Conservation (phyloP, 2,797 vertebrate species). For the Zalophus californianus region DNA sequence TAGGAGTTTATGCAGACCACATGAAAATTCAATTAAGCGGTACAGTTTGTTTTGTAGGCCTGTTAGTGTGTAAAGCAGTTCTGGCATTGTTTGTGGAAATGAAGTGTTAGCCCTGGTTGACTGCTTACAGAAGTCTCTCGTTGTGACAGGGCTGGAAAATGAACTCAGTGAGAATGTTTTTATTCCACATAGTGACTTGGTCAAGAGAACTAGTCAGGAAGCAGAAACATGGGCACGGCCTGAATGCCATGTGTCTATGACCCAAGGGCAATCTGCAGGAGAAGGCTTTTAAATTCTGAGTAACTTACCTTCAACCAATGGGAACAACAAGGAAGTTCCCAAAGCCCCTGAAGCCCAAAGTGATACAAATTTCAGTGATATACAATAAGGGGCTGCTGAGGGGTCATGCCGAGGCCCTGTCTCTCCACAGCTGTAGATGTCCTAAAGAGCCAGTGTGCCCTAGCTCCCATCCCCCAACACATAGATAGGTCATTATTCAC, state of each 20-base stretch:
- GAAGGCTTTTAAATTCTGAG: conserved; percentile 89
- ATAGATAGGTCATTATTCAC: not conserved
- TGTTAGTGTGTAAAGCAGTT: not conserved
- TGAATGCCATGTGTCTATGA: conserved; percentile 91
- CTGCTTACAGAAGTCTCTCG: conserved; percentile 89
- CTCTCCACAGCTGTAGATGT: conserved; percentile 74
- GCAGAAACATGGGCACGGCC: conserved; percentile 91
- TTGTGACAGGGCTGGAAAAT: conserved; percentile 93
- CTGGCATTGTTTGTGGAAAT: not conserved
- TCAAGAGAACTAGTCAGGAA: conserved; percentile 88
- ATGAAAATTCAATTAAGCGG: conserved; percentile 49
- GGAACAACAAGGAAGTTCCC: conserved; percentile 86
- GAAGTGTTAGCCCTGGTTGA: conserved; percentile 5
- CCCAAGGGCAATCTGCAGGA: conserved; percentile 84
- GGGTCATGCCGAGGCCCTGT: conserved; percentile 54
- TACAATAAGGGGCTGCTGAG: conserved; percentile 80
- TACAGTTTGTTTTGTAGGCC: conserved; percentile 10
- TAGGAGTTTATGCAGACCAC: not conserved
- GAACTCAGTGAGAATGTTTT: conserved; percentile 91
- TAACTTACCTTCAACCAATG: conserved; percentile 89
- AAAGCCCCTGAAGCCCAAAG: conserved; percentile 84
- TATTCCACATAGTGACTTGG: conserved; percentile 88
- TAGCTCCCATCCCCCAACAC: too few relatives aligned
- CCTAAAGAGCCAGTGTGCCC: conserved; percentile 73
- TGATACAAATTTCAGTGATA: conserved; percentile 83